Evolutionary conservation across 2,888 invertebrate genomes (phyloP).

Genomic region (Rugalucina vietnamica): DNA sequence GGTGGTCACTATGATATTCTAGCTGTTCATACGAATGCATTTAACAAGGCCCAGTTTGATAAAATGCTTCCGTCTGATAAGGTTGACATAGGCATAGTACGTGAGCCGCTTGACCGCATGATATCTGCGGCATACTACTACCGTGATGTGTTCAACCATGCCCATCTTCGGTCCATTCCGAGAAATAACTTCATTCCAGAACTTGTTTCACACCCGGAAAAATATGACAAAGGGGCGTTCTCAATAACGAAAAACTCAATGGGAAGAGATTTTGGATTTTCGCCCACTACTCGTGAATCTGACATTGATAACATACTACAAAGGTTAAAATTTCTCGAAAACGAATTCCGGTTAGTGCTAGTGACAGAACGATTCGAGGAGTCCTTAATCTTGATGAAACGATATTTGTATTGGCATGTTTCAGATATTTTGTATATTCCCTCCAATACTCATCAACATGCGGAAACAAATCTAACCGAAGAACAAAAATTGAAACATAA

Average conservation of each 20-base stretch:
- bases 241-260: constrained; percentile 49
- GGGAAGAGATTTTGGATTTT: constrained; percentile 54
- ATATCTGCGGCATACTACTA: constrained; percentile 40
- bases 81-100: constrained; percentile 48
- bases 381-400: constrained; percentile 44
- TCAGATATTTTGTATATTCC: constrained; percentile 49
- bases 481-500: constrained; percentile 11
- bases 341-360: constrained; percentile 45
- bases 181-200: constrained; percentile 33
- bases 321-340: constrained; percentile 26
- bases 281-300: background rate
- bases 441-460: constrained; percentile 35
- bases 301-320: constrained; percentile 25
- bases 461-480: background rate
- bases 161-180: constrained; percentile 23
- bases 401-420: constrained; percentile 49
- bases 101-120: constrained; percentile 54
- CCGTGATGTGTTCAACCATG: constrained; percentile 14
- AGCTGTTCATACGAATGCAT: constrained; percentile 44
- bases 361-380: constrained; percentile 54
- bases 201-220: constrained; percentile 30
- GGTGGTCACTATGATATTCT: constrained; percentile 27
- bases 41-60: constrained; percentile 24
- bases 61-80: constrained; percentile 44
- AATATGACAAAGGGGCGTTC: constrained; percentile 26